Conservation (phyloP, 2,888 invertebrate species). For the Syrista parreyssii region DNA sequence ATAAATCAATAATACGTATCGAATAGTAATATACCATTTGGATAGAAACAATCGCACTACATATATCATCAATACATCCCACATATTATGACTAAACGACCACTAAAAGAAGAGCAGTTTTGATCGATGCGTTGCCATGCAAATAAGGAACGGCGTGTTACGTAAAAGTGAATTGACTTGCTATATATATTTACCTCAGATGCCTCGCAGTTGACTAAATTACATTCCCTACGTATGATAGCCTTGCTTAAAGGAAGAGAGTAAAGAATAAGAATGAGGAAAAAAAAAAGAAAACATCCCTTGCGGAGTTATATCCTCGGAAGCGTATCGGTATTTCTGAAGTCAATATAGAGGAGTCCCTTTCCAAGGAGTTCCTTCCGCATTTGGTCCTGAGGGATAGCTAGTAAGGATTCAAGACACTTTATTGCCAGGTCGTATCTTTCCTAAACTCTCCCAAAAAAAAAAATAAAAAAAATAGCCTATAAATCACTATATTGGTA, state of each 20-base stretch:
- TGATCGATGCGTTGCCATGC: not conserved
- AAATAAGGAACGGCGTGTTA: not conserved
- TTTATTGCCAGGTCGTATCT: constrained; percentile 43
- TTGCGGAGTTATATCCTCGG: constrained; percentile 19
- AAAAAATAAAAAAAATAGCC: constrained; percentile 31
- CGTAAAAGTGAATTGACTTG: not conserved
- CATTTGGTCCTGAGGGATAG: constrained; percentile 31
- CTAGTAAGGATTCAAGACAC: constrained; percentile 41
- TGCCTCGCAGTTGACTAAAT: not conserved
- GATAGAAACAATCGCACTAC: too few species aligned
- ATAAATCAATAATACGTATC: not conserved
- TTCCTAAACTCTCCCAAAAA: constrained; percentile 30
- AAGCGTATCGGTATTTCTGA: constrained; percentile 41
- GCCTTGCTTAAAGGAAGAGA: not conserved
- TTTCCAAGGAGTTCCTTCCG: constrained; percentile 18
- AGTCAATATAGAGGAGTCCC: constrained; percentile 36
- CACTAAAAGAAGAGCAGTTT: not conserved
- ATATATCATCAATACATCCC: too few species aligned
- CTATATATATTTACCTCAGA: too few species aligned
- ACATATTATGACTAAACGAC: too few species aligned
- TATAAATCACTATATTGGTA: constrained; percentile 6
- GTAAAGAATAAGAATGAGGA: not conserved
- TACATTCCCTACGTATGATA: not conserved
- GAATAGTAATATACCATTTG: too few species aligned
- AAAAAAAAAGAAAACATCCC: not conserved